phyloP scores from a whole-genome alignment of 2,113 vertebrate species.

The Dicaeum eximium region DNA sequence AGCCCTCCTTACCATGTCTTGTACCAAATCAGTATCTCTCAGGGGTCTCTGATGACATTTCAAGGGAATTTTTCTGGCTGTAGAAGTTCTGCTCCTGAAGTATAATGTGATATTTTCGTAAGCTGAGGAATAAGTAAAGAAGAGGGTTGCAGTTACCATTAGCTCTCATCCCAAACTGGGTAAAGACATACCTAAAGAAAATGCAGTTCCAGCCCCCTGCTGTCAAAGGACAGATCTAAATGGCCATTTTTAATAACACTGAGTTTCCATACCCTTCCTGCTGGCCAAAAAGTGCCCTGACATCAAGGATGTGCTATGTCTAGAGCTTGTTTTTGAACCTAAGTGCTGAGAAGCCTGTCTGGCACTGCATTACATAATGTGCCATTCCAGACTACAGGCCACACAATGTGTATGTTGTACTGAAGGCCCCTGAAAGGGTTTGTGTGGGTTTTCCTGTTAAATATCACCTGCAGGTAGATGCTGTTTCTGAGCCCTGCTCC shows the following conservation, averaged over 20 bases:
- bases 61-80: background rate
- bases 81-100: background rate
- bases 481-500: background rate
- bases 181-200: background rate
- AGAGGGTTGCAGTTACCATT: background rate
- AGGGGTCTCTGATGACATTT: background rate
- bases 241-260: background rate
- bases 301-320: background rate
- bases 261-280: background rate
- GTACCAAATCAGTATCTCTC: background rate
- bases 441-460: conserved; percentile 20
- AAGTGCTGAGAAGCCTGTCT: background rate
- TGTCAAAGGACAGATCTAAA: background rate
- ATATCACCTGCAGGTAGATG: conserved; percentile 1
- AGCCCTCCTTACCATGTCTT: background rate
- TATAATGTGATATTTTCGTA: background rate
- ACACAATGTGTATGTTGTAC: conserved; percentile 26
- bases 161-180: background rate
- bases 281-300: background rate
- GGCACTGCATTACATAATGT: background rate
- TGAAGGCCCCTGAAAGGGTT: background rate
- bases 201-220: background rate
- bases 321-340: background rate
- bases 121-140: background rate
- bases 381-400: background rate